Conservation (phyloP, 2,797 vertebrate genomes). For the Astyanax mexicanus region DNA sequence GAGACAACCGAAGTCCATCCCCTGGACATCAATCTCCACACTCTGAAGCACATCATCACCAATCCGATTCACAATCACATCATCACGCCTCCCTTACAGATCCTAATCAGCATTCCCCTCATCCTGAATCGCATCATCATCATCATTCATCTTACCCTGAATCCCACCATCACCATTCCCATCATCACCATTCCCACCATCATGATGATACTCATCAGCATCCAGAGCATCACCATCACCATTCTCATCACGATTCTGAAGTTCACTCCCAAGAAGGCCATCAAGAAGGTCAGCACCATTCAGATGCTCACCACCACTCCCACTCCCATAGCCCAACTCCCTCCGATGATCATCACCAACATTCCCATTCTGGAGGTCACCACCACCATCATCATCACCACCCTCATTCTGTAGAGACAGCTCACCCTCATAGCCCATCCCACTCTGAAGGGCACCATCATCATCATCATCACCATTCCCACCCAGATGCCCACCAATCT, state of each 20-base stretch:
- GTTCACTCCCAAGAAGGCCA: too few species aligned
- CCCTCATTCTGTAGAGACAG: too few species aligned
- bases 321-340: neutral
- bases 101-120: constrained; percentile 17
- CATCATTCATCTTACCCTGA: constrained; percentile 28
- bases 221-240: neutral
- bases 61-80: neutral
- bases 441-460: constrained; percentile 31
- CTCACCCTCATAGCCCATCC: neutral
- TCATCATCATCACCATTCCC: constrained; percentile 10
- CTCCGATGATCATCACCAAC: constrained; percentile 13
- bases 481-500: neutral
- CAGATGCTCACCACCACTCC: neutral
- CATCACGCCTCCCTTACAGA: constrained; percentile 37
- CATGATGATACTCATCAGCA: constrained; percentile 11
- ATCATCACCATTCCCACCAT: constrained; percentile 3
- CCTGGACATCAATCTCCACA: constrained; percentile 21
- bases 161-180: neutral
- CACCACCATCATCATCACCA: constrained; percentile 8
- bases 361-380: constrained; percentile 27
- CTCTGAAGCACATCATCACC: constrained; percentile 20
- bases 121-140: constrained; percentile 27
- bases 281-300: too few species aligned
- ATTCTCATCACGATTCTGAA: constrained; percentile 7
- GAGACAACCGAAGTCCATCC: constrained; percentile 27